A percentile compares a stretch with the other conserved stretches of the same genome.
phyloP scores from a whole-genome alignment of 1,140 invertebrate genomes.

The Pseudomyrmex gracilis region DNA sequence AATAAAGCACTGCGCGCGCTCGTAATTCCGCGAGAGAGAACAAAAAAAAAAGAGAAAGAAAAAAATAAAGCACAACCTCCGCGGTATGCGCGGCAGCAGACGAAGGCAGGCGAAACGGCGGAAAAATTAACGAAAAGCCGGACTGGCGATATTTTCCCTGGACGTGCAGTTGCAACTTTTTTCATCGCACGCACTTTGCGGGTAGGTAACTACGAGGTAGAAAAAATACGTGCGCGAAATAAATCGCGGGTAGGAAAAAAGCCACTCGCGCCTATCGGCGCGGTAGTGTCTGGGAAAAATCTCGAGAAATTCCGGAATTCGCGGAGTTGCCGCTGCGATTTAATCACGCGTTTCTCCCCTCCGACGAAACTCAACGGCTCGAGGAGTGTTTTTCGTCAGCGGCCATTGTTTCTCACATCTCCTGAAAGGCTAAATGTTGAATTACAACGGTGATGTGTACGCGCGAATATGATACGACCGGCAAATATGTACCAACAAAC shows the following conservation, averaged over 20 bases:
- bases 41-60: slow-evolving; percentile 18
- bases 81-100: too few relatives aligned
- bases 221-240: slow-evolving; percentile 32
- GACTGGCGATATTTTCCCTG: slow-evolving; percentile 49
- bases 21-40: slow-evolving; percentile 36
- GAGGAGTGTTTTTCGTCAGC: neutral
- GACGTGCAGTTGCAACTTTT: slow-evolving; percentile 44
- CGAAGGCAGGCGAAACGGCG: slow-evolving; percentile 15
- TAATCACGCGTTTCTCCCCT: neutral
- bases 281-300: slow-evolving; percentile 23
- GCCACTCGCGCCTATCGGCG: neutral
- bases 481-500: neutral
- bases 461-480: neutral
- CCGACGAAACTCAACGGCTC: neutral
- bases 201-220: slow-evolving; percentile 3
- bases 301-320: slow-evolving; percentile 13
- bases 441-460: neutral
- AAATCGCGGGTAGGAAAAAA: slow-evolving; percentile 43
- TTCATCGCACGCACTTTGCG: slow-evolving; percentile 42
- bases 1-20: slow-evolving; percentile 49
- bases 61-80: slow-evolving; percentile 17
- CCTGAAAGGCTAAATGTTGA: neutral
- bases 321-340: neutral
- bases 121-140: slow-evolving; percentile 62
- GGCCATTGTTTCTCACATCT: neutral